A percentile compares a stretch with the other conserved stretches of the same genome.
Conservation (phyloP, 1,140 invertebrate genomes). For the Eurosta solidaginis region DNA sequence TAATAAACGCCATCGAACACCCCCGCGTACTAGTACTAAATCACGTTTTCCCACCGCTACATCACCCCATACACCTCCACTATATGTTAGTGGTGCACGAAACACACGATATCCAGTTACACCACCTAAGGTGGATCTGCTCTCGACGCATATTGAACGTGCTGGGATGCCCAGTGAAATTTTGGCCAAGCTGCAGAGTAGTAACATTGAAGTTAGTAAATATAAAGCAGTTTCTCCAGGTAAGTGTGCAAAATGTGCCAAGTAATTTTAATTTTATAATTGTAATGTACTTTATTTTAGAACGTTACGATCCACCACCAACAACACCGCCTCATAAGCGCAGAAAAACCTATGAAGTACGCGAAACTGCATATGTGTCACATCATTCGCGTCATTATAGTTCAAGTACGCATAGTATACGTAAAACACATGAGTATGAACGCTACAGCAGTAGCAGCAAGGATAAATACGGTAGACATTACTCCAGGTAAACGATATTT, state of each 20-base stretch:
- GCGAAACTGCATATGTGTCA: slow-evolving; percentile 32
- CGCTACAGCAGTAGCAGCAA: slow-evolving; percentile 45
- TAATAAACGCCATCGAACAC: slow-evolving; percentile 52
- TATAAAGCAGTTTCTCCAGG: slow-evolving; percentile 30
- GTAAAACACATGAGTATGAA: slow-evolving; percentile 43
- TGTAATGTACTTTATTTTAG: slow-evolving; percentile 7
- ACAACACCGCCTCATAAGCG: slow-evolving; percentile 54
- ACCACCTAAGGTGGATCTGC: slow-evolving; percentile 49
- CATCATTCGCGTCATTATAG: slow-evolving; percentile 49
- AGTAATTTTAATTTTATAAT: background rate
- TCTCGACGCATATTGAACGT: slow-evolving; percentile 46
- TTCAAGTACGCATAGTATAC: slow-evolving; percentile 29
- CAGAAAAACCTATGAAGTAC: slow-evolving; percentile 49
- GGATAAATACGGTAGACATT: slow-evolving; percentile 48
- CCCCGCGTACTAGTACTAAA: slow-evolving; percentile 40
- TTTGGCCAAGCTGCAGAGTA: background rate
- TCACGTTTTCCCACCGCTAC: slow-evolving; percentile 47
- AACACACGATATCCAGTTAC: slow-evolving; percentile 48
- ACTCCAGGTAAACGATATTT: slow-evolving; percentile 40
- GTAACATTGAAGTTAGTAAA: slow-evolving; percentile 17
- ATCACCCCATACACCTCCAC: slow-evolving; percentile 48
- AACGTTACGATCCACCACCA: slow-evolving; percentile 47
- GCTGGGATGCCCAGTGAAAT: slow-evolving; percentile 36
- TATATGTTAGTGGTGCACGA: slow-evolving; percentile 39
- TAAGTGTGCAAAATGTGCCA: background rate